A percentile compares a stretch with the other conserved stretches of the same genome.
These are phyloP conservation scores for Ascaphus truei DNA, from an alignment of 2,113 vertebrate species.

Conservation along the genomic window DNA sequence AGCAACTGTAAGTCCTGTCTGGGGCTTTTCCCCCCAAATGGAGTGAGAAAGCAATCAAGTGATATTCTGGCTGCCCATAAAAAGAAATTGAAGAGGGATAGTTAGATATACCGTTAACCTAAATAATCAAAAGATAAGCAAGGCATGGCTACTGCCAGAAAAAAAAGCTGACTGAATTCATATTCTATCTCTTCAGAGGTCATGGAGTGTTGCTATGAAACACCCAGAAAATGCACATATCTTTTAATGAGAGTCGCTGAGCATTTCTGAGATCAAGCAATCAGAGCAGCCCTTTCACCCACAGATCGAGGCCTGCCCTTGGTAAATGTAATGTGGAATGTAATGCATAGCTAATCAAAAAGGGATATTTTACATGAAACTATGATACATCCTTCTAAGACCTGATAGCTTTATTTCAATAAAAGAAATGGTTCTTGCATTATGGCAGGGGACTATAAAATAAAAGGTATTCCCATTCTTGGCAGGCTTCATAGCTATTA, in stretches of 20 bases:
- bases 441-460: slow-evolving; percentile 2
- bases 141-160: not conserved
- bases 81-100: not conserved
- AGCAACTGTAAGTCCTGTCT: not conserved
- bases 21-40: too few relatives aligned
- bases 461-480: slow-evolving; percentile 2
- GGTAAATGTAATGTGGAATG: not conserved
- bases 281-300: not conserved
- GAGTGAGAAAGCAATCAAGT: too few relatives aligned
- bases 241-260: not conserved
- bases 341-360: not conserved
- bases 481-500: not conserved
- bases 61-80: not conserved
- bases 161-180: not conserved
- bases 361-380: slow-evolving; percentile 5
- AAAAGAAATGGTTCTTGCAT: not conserved
- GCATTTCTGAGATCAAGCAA: slow-evolving; percentile 6
- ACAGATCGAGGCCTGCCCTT: not conserved
- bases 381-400: not conserved
- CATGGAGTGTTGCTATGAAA: not conserved
- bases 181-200: not conserved
- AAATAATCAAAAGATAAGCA: not conserved
- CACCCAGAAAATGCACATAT: not conserved
- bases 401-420: not conserved
- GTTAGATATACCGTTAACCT: not conserved